Base-by-base conservation (phyloP, 2,113 vertebrate species). In the Otolemur garnettii region DNA sequence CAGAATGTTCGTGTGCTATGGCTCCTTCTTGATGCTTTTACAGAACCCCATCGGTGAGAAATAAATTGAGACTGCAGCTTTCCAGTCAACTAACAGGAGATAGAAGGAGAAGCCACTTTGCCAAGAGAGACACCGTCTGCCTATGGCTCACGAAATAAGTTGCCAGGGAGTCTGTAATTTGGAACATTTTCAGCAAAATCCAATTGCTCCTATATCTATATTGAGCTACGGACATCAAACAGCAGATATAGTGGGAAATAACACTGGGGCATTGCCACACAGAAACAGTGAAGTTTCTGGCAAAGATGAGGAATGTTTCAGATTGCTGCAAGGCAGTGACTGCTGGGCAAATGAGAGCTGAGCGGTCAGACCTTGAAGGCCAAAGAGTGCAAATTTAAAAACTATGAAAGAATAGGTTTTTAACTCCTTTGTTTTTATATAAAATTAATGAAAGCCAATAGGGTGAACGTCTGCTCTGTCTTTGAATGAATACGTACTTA, bases 41-140 rank as follows among this genome's bases (percentile, higher is more conserved):
- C 53, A 77, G 87, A 91, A 55, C 11, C 21, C 38, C 81, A 66
- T 66, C 26, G 22, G 53, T 91, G 77, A 94, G 75, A 94, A 57
- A 93, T 68, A 90, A 86, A 69, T 14, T 13, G 53, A 57, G 68
- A 71, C 81, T n/a, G 60, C 11, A 77, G 21, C 19, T 53, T 94
- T 50, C 33, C 53, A 74, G 19, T 75, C 50, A 60, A 68, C 33
- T 21, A 87, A 66, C 35, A 69, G 87, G 87, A 72, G 35, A 33
- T 26, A 75, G 19, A 69, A 79, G 35, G 19, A 87, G 79, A 86
- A 18, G 28, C 66, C 75, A 35, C 55, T 81, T 81, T 74, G 92
- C 38, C 68, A 42, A 94, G 24, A 18, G 38, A 86, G 24, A 74
- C 42, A 60, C 53, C 62, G 35, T 42, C 62, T 84, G 28, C 24